Base-by-base conservation (phyloP, 2,888 invertebrate species). In the Mactromeris polynyma region DNA sequence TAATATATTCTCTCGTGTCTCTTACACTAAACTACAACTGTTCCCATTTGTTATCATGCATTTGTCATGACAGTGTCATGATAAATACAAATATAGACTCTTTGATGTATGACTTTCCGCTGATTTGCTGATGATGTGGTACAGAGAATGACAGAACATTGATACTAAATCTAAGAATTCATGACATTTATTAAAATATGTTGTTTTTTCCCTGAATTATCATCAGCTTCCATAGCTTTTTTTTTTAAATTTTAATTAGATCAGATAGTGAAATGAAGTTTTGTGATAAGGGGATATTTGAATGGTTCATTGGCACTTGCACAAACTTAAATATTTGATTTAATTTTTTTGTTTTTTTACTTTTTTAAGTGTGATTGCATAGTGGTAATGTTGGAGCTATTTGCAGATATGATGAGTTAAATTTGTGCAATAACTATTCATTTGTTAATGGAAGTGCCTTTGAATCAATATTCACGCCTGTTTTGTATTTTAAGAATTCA, bases 261-360 rank as follows among this genome's bases (percentile, higher is more conserved):
- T 64, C n/a, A 64, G 58, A 64, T 26, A 26, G 26, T n/a, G 58
- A n/a, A 26, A n/a, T 64, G 58, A n/a, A 64, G 58, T n/a, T 64
- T 14, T 33, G 33, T 17, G 73, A 73, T 73, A 36, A 73, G 73
- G 19, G 31, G 73, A 33, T 73, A 73, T 73, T 36, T 73, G 14
- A 17, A 3, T 73, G 36, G 17, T 73, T 11, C 14, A 1, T 73
- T 73, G 33, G 73, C 19, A 14, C 73, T 36, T 73, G 17, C 19
- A 73, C 73, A 73, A 73, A 33, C 36, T 33, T 33, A 11, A 36
- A 36, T 73, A 73, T 73, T 73, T 73, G 73, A 73, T 73, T 73
- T 33, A 19, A 14, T 73, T 73, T 73, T 73, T 33, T 33, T 19
- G 1, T 36, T 73, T 73, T 73, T 73, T 4, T 17, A 33, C 3